Evolutionary conservation across 2,113 vertebrate species (phyloP).

Genomic region (Marmota monax): DNA sequence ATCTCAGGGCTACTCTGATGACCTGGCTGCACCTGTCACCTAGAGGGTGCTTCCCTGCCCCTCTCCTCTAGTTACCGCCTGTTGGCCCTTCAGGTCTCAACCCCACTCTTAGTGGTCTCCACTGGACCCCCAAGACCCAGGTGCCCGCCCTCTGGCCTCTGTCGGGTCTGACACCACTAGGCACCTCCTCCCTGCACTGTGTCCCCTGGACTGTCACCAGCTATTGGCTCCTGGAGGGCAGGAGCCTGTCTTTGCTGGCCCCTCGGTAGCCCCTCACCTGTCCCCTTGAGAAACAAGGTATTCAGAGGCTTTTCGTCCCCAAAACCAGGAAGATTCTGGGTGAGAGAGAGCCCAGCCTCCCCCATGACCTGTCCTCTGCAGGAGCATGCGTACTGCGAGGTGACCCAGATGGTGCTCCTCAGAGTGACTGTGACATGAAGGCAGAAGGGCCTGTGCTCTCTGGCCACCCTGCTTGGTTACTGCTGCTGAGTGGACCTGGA

Average conservation of each 20-base stretch:
- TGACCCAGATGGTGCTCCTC: neutral
- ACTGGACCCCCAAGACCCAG: too few relatives aligned
- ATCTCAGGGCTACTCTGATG: neutral
- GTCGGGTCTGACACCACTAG: too few relatives aligned
- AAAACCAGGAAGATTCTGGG: too few relatives aligned
- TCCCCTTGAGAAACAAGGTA: too few relatives aligned
- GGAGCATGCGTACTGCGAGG: rapidly evolving
- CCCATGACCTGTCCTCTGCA: neutral
- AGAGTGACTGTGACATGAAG: too few relatives aligned
- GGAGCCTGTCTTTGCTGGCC: neutral
- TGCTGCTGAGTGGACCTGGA: neutral
- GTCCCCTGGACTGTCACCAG: neutral
- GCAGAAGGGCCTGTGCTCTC: neutral
- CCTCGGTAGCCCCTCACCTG: too few relatives aligned
- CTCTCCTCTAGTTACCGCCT: neutral
- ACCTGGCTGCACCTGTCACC: neutral
- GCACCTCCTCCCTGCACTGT: neutral
- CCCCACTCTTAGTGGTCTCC: neutral
- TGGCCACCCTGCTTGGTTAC: rapidly evolving
- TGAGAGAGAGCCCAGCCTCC: too few relatives aligned
- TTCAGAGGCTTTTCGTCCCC: too few relatives aligned
- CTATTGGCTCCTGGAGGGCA: neutral
- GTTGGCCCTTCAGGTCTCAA: neutral
- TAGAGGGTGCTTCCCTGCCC: neutral
- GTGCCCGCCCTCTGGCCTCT: too few relatives aligned